Percentiles rank a stretch among this genome's conserved stretches.
These are phyloP conservation scores for Suncus etruscus DNA, from an alignment of 2,113 vertebrate genomes.

Conservation along the genomic window DNA sequence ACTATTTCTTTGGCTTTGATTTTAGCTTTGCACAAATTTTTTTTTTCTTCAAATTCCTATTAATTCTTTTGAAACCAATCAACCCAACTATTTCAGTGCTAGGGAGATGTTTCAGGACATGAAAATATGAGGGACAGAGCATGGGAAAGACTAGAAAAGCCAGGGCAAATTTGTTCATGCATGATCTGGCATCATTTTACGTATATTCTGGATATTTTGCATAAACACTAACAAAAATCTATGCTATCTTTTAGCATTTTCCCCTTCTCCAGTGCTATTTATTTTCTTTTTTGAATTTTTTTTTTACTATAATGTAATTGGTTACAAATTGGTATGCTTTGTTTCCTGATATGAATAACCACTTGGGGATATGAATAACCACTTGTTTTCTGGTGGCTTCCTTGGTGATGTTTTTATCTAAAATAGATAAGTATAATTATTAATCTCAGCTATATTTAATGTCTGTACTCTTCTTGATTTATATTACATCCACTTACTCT, in stretches of 20 bases:
- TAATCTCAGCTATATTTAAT: constrained; percentile 16
- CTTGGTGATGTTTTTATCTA: background rate
- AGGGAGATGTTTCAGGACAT: background rate
- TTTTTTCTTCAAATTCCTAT: background rate
- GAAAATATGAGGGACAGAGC: background rate
- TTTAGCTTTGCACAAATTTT: background rate
- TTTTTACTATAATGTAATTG: constrained; percentile 12
- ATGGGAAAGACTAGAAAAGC: background rate
- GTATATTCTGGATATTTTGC: background rate
- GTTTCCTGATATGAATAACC: background rate
- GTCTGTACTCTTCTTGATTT: constrained; percentile 43
- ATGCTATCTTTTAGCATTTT: background rate
- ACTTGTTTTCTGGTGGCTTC: background rate
- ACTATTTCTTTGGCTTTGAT: background rate
- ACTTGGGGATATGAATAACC: background rate
- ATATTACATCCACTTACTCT: background rate
- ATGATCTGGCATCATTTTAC: background rate
- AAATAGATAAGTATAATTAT: background rate
- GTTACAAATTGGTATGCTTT: background rate
- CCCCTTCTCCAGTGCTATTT: background rate
- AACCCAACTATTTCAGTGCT: background rate
- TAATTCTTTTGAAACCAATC: background rate
- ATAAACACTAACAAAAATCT: background rate
- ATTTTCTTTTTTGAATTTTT: background rate
- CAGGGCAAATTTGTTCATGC: background rate